Conservation (phyloP, 2,113 vertebrate species). For the Callipepla californica region DNA sequence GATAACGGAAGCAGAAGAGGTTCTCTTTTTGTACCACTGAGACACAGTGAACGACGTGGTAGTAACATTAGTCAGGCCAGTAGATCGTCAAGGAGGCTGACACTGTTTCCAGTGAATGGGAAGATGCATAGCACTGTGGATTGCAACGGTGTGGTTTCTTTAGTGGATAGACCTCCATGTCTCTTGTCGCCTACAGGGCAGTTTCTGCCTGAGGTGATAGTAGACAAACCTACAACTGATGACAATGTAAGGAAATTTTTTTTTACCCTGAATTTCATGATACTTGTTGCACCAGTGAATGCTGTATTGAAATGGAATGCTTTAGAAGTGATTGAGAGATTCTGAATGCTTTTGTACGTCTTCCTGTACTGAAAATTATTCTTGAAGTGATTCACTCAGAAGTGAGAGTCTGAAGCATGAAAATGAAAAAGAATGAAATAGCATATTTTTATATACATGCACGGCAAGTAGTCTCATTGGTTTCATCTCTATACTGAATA, state of each 20-base stretch:
- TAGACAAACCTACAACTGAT: conserved; percentile 87
- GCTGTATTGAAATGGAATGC: conserved; percentile 39
- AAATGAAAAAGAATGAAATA: neutral
- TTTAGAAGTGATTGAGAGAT: conserved; percentile 25
- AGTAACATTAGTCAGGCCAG: conserved; percentile 89
- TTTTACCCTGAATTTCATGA: conserved; percentile 60
- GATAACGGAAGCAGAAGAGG: conserved; percentile 85
- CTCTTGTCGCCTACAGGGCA: conserved; percentile 85
- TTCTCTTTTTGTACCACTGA: conserved; percentile 86
- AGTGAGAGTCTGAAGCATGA: neutral
- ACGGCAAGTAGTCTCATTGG: neutral
- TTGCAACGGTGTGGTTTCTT: conserved; percentile 92
- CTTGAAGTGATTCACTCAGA: neutral
- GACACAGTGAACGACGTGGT: conserved; percentile 79
- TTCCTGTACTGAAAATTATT: neutral
- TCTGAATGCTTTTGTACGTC: conserved; percentile 22
- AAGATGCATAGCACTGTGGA: conserved; percentile 92
- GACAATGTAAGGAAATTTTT: conserved; percentile 88
- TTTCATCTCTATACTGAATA: neutral
- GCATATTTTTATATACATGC: neutral
- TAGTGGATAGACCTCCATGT: conserved; percentile 81
- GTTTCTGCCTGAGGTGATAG: conserved; percentile 89
- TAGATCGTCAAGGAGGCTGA: conserved; percentile 77
- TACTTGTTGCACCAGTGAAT: neutral
- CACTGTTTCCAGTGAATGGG: conserved; percentile 75